These are phyloP conservation scores for Endomychus coccineus DNA, from an alignment of 2,888 invertebrate species.

Conservation along the genomic window DNA sequence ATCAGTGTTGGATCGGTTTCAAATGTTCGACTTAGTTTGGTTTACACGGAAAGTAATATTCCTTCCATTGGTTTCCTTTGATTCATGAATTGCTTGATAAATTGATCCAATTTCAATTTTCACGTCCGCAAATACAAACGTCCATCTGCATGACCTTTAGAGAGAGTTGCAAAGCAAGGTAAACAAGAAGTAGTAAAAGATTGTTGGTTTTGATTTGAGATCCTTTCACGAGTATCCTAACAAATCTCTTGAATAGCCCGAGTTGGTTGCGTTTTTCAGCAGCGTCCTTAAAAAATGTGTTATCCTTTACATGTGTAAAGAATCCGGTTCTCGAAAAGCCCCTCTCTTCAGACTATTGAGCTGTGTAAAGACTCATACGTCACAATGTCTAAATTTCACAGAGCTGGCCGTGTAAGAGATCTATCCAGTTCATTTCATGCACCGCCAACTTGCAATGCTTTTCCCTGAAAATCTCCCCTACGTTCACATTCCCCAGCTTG, in stretches of 20 bases:
- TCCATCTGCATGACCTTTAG: too few species aligned
- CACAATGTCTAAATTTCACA: constrained; percentile 27
- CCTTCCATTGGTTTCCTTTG: too few species aligned
- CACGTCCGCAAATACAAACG: too few species aligned
- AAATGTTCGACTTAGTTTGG: too few species aligned
- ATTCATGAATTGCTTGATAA: too few species aligned
- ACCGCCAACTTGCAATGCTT: constrained; percentile 37
- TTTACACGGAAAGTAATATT: too few species aligned
- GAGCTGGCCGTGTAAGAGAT: constrained; percentile 27
- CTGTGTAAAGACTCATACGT: constrained; percentile 18
- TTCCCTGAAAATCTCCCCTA: constrained; percentile 18
- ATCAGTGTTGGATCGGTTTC: too few species aligned
- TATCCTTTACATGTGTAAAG: constrained; percentile 10
- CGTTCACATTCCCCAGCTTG: too few species aligned
- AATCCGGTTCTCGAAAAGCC: constrained; percentile 2
- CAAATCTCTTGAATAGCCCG: constrained; percentile 9
- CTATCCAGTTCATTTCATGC: constrained; percentile 40
- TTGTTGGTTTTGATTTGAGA: constrained; percentile 11
- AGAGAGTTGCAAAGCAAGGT: constrained; percentile 12
- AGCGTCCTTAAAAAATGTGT: constrained; percentile 6
- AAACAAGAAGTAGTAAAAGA: constrained; percentile 10
- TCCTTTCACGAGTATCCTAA: constrained; percentile 6
- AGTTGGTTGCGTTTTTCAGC: constrained; percentile 10
- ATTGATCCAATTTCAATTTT: too few species aligned
- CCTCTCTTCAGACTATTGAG: constrained; percentile 1